Percentiles rank a stretch among this genome's conserved stretches.
Conservation (phyloP, 2,888 invertebrate genomes). For the Rotaria macrura region DNA sequence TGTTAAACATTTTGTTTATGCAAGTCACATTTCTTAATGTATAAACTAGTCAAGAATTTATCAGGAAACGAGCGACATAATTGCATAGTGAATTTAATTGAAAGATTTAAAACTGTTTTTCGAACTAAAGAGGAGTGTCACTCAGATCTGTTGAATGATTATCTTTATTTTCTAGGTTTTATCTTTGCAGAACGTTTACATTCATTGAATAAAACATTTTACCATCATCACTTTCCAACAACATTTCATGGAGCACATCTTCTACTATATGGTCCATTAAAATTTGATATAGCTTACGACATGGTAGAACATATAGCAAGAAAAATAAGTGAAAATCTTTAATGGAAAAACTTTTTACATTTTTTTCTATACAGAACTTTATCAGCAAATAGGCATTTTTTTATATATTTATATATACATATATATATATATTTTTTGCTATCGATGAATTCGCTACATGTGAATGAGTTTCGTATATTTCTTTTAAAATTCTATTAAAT, state of each 20-base stretch:
- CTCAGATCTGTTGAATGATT: neutral
- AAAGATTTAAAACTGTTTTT: no score
- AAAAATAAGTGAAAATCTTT: neutral
- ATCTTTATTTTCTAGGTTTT: constrained; percentile 22
- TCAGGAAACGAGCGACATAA: no score
- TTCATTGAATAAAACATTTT: constrained; percentile 24
- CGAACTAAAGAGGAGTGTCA: no score
- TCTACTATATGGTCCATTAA: constrained; percentile 26
- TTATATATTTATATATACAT: no score
- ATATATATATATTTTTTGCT: neutral
- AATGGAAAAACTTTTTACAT: neutral
- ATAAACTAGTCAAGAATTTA: no score
- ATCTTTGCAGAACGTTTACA: constrained; percentile 25
- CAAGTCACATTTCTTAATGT: no score
- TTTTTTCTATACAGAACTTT: neutral
- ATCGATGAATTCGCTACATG: neutral
- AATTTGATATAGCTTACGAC: constrained; percentile 25
- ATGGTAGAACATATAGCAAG: constrained; percentile 20
- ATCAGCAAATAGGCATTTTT: neutral
- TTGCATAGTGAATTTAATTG: no score
- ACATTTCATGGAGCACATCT: constrained; percentile 32
- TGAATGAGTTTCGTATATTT: neutral
- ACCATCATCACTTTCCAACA: constrained; percentile 28
- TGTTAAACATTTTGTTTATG: no score
- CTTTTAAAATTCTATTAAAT: neutral